phyloP scores from a whole-genome alignment of 1,140 invertebrate genomes.

The Lepidurus arcticus region DNA sequence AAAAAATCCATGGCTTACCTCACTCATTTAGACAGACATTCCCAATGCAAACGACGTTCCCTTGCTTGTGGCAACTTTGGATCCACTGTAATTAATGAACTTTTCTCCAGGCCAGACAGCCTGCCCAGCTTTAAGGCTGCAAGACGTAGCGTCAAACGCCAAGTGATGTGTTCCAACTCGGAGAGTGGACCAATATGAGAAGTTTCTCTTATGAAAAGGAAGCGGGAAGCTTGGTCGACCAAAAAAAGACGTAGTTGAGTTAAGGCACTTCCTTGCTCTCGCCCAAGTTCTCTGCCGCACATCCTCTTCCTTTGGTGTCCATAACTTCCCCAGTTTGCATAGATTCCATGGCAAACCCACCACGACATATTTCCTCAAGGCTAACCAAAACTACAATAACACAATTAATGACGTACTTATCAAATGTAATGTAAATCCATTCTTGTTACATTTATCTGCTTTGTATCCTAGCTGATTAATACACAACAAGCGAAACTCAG shows the following conservation, averaged over 20 bases:
- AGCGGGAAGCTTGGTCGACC: conserved; percentile 12
- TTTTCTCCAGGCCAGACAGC: neutral
- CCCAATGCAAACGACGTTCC: neutral
- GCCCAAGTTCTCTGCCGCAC: neutral
- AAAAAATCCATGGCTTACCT: conserved; percentile 1
- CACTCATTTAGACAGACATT: neutral
- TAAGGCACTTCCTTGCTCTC: conserved; percentile 11
- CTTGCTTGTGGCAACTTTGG: neutral
- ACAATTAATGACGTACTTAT: neutral
- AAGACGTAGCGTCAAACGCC: conserved; percentile 1
- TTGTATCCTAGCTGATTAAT: too few relatives aligned
- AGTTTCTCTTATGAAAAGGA: conserved; percentile 4
- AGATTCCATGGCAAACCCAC: neutral
- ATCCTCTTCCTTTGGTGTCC: neutral
- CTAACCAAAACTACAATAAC: neutral
- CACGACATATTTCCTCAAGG: neutral
- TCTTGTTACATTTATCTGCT: too few relatives aligned
- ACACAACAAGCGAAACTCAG: too few relatives aligned
- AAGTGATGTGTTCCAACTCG: conserved; percentile 12
- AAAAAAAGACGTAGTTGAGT: conserved; percentile 13
- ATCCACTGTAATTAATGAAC: neutral
- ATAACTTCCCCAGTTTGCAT: neutral
- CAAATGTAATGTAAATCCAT: too few relatives aligned
- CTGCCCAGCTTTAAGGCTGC: neutral
- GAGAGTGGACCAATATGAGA: conserved; percentile 7